phyloP scores from a whole-genome alignment of 2,797 vertebrate species.

The Spizella passerina region DNA sequence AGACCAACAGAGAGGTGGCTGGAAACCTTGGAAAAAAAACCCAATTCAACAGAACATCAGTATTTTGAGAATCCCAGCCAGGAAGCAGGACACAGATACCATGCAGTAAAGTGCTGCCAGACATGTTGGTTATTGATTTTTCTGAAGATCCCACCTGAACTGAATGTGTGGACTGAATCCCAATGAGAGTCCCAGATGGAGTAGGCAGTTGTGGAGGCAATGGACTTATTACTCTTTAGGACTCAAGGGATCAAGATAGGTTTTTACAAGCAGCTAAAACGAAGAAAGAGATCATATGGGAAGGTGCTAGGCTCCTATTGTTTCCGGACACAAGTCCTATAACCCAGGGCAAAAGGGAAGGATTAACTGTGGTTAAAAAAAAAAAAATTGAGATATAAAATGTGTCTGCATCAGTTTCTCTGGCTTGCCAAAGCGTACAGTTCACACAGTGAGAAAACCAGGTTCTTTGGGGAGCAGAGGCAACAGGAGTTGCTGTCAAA shows the following conservation, averaged over 20 bases:
- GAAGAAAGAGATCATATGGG: constrained; percentile 69
- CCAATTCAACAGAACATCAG: constrained; percentile 15
- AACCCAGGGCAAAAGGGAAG: constrained; percentile 70
- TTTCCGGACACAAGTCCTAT: constrained; percentile 70
- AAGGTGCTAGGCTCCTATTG: constrained; percentile 75
- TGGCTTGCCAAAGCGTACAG: constrained; percentile 22
- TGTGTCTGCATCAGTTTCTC: constrained; percentile 43
- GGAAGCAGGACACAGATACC: constrained; percentile 55
- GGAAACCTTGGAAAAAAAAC: constrained; percentile 50
- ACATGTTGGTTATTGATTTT: constrained; percentile 58
- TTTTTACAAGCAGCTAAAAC: constrained; percentile 69
- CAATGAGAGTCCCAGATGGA: constrained; percentile 63
- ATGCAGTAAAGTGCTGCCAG: constrained; percentile 51
- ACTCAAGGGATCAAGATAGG: constrained; percentile 55
- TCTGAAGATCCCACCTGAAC: constrained; percentile 60
- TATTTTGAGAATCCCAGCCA: constrained; percentile 40
- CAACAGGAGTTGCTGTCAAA: constrained; percentile 9
- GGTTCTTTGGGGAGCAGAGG: background rate
- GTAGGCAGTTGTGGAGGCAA: constrained; percentile 46
- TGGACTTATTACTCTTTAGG: constrained; percentile 54
- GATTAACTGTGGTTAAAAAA: constrained; percentile 63
- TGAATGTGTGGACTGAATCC: constrained; percentile 45
- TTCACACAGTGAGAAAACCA: constrained; percentile 45
- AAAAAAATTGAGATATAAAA: constrained; percentile 41
- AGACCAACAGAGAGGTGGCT: constrained; percentile 13